Evolutionary conservation across 2,888 invertebrate species (phyloP).

Genomic region (Plemyria rubiginata): DNA sequence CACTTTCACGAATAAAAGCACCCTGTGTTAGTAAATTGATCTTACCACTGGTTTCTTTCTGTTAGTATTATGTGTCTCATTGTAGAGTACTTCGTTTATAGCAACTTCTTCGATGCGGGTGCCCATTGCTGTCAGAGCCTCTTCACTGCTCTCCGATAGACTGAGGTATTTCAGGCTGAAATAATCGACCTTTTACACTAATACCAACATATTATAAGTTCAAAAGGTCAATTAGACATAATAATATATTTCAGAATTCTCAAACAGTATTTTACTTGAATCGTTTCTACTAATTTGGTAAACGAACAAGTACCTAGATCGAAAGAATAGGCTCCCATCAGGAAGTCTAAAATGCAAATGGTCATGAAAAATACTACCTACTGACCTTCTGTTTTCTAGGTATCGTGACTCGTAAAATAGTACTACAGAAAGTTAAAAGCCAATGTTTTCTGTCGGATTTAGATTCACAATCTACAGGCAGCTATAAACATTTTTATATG

Average conservation of each 20-base stretch:
- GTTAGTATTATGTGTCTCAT: constrained; percentile 52
- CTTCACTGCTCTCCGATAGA: constrained; percentile 71
- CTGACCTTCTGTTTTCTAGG: neutral
- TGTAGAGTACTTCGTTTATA: constrained; percentile 50
- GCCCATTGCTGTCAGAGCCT: constrained; percentile 52
- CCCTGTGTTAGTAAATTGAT: neutral
- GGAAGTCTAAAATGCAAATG: constrained; percentile 4
- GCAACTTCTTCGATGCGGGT: constrained; percentile 58
- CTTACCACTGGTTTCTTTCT: constrained; percentile 61
- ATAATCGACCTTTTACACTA: too few relatives aligned
- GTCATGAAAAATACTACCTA: neutral
- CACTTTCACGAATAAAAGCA: neutral
- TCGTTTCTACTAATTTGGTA: too few relatives aligned
- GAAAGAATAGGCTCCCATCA: neutral
- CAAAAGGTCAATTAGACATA: too few relatives aligned
- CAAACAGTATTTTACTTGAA: too few relatives aligned
- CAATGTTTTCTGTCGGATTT: neutral
- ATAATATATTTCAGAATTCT: too few relatives aligned
- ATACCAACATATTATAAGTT: too few relatives aligned
- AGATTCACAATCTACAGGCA: neutral
- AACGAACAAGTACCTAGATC: too few relatives aligned
- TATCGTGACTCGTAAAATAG: neutral
- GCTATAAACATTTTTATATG: neutral
- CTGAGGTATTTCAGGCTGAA: constrained; percentile 87
- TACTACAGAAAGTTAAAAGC: neutral